A percentile compares a stretch with the other conserved stretches of the same genome.
phyloP scores from a whole-genome alignment of 2,113 vertebrate species.

The Coptodon rendalli region DNA sequence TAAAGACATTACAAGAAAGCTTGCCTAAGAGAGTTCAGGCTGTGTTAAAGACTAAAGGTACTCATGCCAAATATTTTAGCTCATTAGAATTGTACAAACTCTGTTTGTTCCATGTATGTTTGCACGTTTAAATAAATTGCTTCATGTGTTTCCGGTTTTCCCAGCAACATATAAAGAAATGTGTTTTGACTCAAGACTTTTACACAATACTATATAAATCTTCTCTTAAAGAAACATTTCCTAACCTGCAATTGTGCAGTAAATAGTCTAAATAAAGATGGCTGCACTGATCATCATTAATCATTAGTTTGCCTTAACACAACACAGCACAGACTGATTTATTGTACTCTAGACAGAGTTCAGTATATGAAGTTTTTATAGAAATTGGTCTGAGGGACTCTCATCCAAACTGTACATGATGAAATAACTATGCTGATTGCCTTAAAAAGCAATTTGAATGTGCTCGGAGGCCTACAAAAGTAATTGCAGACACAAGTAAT shows the following conservation, averaged over 20 bases:
- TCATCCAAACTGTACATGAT: constrained; percentile 1
- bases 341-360: neutral
- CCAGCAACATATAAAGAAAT: neutral
- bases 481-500: constrained; percentile 61
- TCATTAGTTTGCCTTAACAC: neutral
- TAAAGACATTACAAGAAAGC: neutral
- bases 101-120: neutral
- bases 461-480: constrained; percentile 46
- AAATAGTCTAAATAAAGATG: neutral
- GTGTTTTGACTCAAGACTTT: neutral
- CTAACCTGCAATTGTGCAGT: neutral
- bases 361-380: neutral
- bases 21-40: neutral
- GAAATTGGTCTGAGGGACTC: neutral
- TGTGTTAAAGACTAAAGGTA: neutral
- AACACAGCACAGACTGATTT: neutral
- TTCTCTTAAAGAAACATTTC: neutral
- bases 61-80: neutral
- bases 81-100: neutral
- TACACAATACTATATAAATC: neutral
- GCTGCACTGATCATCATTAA: neutral
- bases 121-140: neutral
- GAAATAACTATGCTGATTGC: constrained; percentile 51
- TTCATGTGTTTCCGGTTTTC: neutral
- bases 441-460: constrained; percentile 58